These are phyloP conservation scores for Nemotelus pantherinus DNA, from an alignment of 2,888 invertebrate genomes.

Conservation along the genomic window DNA sequence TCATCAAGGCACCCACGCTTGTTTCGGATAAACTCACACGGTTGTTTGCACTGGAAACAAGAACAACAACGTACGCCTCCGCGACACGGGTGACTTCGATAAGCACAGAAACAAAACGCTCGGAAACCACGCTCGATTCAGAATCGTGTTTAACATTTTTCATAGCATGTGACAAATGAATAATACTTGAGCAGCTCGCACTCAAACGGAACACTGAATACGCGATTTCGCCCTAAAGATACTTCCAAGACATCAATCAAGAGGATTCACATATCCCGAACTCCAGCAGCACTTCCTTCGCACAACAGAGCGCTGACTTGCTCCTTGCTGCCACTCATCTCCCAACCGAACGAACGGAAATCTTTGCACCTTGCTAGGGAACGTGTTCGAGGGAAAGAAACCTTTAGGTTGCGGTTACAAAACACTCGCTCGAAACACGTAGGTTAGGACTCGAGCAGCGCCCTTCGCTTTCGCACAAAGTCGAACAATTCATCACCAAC, in stretches of 20 bases:
- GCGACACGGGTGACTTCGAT: background rate
- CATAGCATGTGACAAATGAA: conserved; percentile 26
- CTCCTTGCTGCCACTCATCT: conserved; percentile 18
- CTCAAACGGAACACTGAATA: conserved; percentile 22
- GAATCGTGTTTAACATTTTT: conserved; percentile 36
- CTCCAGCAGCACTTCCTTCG: conserved; percentile 20
- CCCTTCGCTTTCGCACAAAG: conserved; percentile 3
- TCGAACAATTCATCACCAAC: conserved; percentile 29
- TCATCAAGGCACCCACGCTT: conserved; percentile 14
- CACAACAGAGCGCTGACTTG: conserved; percentile 21
- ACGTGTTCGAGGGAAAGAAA: background rate
- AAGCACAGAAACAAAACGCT: conserved; percentile 1
- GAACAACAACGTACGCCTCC: background rate
- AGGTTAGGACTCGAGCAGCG: conserved; percentile 10
- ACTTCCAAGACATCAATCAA: conserved; percentile 33
- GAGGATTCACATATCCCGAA: conserved; percentile 3
- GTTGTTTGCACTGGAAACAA: background rate
- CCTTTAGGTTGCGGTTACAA: conserved; percentile 29
- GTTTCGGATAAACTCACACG: background rate
- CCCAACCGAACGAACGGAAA: background rate
- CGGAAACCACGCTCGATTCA: conserved; percentile 16
- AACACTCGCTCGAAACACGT: conserved; percentile 4
- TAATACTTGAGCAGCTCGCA: conserved; percentile 17
- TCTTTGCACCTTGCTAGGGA: conserved; percentile 19
- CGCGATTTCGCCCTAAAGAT: conserved; percentile 22